Evolutionary conservation across 2,797 vertebrate species (phyloP).

Genomic region (Hyperoplus lanceolatus): DNA sequence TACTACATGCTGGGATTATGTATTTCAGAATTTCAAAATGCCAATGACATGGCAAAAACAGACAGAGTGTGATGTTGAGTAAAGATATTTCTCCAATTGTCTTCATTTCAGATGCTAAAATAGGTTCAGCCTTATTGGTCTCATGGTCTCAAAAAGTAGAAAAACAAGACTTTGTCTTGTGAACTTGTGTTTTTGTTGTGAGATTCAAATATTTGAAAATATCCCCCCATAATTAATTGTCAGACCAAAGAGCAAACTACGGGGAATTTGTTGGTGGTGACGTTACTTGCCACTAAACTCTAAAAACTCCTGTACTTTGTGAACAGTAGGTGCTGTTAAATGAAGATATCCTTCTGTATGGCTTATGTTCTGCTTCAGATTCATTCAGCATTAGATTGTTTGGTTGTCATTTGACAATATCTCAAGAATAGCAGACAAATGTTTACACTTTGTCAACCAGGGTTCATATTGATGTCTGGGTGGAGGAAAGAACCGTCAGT

Average conservation of each 20-base stretch:
- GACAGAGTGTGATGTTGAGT: background rate
- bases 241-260: background rate
- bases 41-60: background rate
- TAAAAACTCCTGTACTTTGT: background rate
- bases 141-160: background rate
- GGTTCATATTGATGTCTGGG: no score
- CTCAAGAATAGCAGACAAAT: background rate
- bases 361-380: background rate
- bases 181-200: background rate
- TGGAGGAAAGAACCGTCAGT: background rate
- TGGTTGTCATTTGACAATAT: background rate
- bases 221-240: background rate
- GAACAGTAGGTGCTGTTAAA: background rate
- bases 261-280: background rate
- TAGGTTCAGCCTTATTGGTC: background rate
- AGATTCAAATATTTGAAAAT: background rate
- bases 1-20: background rate
- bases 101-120: background rate
- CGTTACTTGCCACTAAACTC: background rate
- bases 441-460: conserved; percentile 2
- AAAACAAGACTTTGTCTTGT: background rate
- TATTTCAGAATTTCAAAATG: background rate
- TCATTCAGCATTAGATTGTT: background rate
- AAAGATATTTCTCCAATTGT: background rate
- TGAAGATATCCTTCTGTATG: background rate